Evolutionary conservation across 2,797 vertebrate species (phyloP).

Genomic region (Paramormyrops hopkinsi): DNA sequence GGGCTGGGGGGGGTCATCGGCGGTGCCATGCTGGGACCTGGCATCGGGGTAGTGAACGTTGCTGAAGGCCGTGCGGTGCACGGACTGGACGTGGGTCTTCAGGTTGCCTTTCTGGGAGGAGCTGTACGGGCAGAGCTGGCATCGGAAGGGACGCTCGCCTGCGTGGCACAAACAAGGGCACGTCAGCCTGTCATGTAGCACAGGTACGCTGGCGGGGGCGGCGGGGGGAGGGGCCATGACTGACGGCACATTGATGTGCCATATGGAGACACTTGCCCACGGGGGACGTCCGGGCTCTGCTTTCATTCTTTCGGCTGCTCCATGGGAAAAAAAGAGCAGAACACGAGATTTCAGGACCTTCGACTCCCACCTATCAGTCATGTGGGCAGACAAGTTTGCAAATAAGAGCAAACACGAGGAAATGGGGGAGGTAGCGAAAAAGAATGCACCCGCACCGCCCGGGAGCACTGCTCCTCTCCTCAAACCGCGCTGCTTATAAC

Average conservation of each 20-base stretch:
- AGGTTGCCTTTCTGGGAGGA: slow-evolving; percentile 85
- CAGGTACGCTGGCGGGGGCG: background rate
- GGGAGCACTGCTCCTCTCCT: background rate
- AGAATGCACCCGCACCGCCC: background rate
- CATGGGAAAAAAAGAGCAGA: background rate
- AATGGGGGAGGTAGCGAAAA: background rate
- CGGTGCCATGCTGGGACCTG: slow-evolving; percentile 34
- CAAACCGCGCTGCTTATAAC: background rate
- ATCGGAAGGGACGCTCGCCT: slow-evolving; percentile 79
- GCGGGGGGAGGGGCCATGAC: background rate
- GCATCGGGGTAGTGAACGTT: slow-evolving; percentile 54
- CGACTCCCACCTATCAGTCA: background rate
- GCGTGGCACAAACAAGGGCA: slow-evolving; percentile 21
- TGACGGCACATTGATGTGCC: slow-evolving; percentile 6
- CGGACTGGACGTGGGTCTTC: slow-evolving; percentile 61
- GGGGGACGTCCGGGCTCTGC: background rate
- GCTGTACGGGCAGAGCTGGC: slow-evolving; percentile 72
- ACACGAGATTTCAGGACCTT: background rate
- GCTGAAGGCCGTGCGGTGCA: slow-evolving; percentile 62
- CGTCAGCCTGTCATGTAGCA: background rate
- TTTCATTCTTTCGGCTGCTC: slow-evolving; percentile 4
- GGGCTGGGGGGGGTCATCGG: slow-evolving; percentile 20
- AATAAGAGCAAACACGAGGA: background rate
- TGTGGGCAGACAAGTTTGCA: background rate
- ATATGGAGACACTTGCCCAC: slow-evolving; percentile 10